Base-by-base conservation (phyloP, 1,140 invertebrate genomes). In the Drosophila asahinai region DNA sequence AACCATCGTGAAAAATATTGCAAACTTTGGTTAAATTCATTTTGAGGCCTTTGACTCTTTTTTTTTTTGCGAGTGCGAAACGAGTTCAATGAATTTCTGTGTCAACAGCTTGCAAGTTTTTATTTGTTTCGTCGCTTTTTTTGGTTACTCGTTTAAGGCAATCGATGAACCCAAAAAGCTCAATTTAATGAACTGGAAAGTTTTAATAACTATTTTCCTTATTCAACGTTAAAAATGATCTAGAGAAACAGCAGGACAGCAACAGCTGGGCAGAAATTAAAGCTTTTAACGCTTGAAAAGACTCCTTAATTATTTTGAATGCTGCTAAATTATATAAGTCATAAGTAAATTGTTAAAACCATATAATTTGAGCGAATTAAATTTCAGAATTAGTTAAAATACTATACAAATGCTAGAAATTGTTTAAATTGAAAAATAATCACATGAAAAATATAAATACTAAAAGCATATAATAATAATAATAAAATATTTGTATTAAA, bases 61-160 rank as follows among this genome's bases (percentile, higher is more conserved):
- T 47, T 17, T 42, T 40, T 30, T 67, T 59, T 25, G 62, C 54
- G 77, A 71, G 81, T 70, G 59, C 65, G 63, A 72, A 81, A 42
- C 52, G 81, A 84, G 84, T 87, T 89, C 84, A 89, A 84, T 81
- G 84, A 81, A 66, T 87, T 89, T 89, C 59, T 83, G 81, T 89
- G 84, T 89, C 84, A 87, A 87, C 70, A 78, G 65, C 77, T 83
- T 89, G 64, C 60, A 65, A 80, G 73, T 76, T 84, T 76, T 54
- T 60, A 43, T 78, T 48, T 54, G 27, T 43, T 52, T 77, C 19
- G 38, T 38, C 52, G 59, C 58, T 42, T 66, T 61, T 61, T 60
- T 80, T 36, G 47, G 49, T 61, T 57, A 61, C 54, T 67, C 52
- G 19, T 51, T 60, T 79, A 67, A 59, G 77, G 58, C 65, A 83